Evolutionary conservation across 2,113 vertebrate species (phyloP), one percentile per base, ranked within the genome.

Genomic region (Pelvicachromis taeniatus): DNA sequence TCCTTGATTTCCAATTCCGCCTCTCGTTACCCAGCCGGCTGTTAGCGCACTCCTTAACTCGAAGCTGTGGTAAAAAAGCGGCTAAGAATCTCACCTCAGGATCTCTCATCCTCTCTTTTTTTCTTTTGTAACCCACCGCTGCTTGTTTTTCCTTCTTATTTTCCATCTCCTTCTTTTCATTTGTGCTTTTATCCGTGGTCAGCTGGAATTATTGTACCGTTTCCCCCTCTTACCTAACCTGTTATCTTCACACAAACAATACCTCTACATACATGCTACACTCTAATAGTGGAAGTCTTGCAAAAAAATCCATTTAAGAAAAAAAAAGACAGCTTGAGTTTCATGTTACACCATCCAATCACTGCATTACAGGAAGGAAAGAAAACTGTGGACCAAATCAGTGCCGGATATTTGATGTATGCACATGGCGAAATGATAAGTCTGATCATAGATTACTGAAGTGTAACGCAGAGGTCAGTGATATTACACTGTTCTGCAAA

Each of bases 401-500:
- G 52, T 21, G 50, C 42, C 31, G 53, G 81, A 86, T 78, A 82
- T 90, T 82, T 81, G 80, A 80, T 65, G 56, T 11, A 80, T 81
- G 77, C 54, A 78, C 17, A n/a, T 40, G 1, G 26, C 2, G 55
- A 77, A 88, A 87, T 63, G 3, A 83, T 77, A 86, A 26, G 73
- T 75, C 16, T 81, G 40, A 48, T 88, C 54, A 58, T 85, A 77
- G 31, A 73, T 73, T 50, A 61, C 40, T 29, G 59, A 77, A 31
- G 55, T 16, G 33, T 55, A 14, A 78, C 2, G 2, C 7, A 26
- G 68, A 82, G 78, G 58, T 68, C 58, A 83, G 26, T 80, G 13
- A 84, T 75, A 61, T 79, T 75, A 77, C 14, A 77, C 54, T 45
- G 5, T 81, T 81, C 4, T 59, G n/a, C 35, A 80, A 58, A 79